phyloP scores from a whole-genome alignment of 2,113 vertebrate genomes.

The Gnathonemus longibarbis region DNA sequence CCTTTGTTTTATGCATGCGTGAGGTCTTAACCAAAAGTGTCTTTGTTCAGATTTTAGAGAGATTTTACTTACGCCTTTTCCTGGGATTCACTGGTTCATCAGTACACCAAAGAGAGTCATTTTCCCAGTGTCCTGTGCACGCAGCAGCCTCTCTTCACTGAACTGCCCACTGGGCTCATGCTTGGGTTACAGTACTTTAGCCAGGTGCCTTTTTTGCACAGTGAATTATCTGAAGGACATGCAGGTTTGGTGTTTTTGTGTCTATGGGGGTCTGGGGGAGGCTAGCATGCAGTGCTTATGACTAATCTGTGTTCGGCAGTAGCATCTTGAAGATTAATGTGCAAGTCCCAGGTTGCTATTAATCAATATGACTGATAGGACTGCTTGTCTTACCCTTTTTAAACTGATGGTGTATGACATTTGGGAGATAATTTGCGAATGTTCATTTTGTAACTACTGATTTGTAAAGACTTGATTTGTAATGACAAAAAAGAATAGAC shows the following conservation, averaged over 20 bases:
- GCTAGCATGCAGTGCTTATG: neutral
- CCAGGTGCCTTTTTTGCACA: neutral
- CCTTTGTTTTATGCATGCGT: neutral
- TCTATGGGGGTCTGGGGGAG: neutral
- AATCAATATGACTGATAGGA: neutral
- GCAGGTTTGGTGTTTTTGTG: neutral
- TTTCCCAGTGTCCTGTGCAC: neutral
- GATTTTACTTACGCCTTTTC: neutral
- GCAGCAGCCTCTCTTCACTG: neutral
- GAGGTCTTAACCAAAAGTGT: neutral
- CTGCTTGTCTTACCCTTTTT: neutral
- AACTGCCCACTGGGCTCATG: neutral
- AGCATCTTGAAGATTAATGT: neutral
- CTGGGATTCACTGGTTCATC: neutral
- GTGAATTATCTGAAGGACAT: neutral
- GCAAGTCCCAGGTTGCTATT: neutral
- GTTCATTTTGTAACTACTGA: neutral
- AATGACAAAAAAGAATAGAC: neutral
- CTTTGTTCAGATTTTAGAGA: neutral
- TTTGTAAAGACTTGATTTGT: neutral
- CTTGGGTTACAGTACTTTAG: neutral
- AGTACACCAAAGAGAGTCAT: neutral
- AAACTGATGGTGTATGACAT: neutral
- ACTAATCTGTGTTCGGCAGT: neutral
- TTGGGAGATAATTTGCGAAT: neutral